Conservation (phyloP, 2,888 invertebrate genomes). For the Allacma fusca region DNA sequence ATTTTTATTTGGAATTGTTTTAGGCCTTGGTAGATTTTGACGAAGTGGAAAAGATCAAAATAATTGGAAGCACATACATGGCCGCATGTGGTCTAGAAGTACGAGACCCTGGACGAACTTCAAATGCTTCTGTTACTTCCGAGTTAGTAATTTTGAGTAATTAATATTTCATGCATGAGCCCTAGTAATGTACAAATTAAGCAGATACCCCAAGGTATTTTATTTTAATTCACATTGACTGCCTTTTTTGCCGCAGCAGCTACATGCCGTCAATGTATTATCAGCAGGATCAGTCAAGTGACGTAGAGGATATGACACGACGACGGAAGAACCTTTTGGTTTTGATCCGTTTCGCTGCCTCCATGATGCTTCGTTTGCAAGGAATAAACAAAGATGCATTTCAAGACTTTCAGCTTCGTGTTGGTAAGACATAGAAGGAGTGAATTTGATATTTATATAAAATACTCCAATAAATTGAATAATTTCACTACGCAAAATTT, state of each 20-base stretch:
- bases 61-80: conserved; percentile 97
- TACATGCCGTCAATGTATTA: conserved; percentile 9
- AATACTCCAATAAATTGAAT: too few relatives aligned
- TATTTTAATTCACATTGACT: too few relatives aligned
- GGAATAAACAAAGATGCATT: conserved; percentile 70
- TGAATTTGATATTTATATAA: neutral
- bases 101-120: conserved; percentile 73
- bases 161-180: too few relatives aligned
- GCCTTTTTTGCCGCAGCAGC: neutral
- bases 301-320: conserved; percentile 60
- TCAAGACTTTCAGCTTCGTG: conserved; percentile 74
- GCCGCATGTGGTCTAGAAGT: conserved; percentile 88
- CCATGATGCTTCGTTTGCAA: conserved; percentile 74
- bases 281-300: conserved; percentile 5
- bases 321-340: conserved; percentile 62
- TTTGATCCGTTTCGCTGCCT: conserved; percentile 77
- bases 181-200: too few relatives aligned
- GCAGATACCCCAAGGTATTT: too few relatives aligned
- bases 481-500: too few relatives aligned
- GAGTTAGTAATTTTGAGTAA: conserved; percentile 23
- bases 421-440: conserved; percentile 68
- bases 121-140: conserved; percentile 47
- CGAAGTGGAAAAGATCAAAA: conserved; percentile 93
- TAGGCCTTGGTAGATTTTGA: conserved; percentile 73
- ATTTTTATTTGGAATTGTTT: too few relatives aligned